Evolutionary conservation across 2,888 invertebrate genomes (phyloP).

Genomic region (Gasteruption jaculator): DNA sequence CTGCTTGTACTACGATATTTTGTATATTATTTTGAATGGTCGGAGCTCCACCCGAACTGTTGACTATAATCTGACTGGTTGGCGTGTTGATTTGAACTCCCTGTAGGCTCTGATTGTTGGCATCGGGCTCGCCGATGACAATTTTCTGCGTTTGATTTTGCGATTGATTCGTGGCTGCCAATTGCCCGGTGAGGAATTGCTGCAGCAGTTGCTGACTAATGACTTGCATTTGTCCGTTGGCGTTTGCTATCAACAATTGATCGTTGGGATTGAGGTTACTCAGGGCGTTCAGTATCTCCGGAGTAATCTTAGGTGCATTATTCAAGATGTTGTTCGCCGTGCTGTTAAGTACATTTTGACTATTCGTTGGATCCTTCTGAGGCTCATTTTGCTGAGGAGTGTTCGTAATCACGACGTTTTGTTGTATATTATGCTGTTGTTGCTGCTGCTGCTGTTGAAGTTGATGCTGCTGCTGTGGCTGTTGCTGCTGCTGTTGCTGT

Average conservation of each 20-base stretch:
- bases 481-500: slow-evolving; percentile 28
- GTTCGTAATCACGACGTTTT: slow-evolving; percentile 44
- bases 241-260: slow-evolving; percentile 46
- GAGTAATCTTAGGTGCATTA: slow-evolving; percentile 47
- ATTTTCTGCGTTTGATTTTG: slow-evolving; percentile 47
- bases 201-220: slow-evolving; percentile 48
- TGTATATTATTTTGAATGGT: slow-evolving; percentile 50
- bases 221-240: slow-evolving; percentile 50
- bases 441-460: slow-evolving; percentile 27
- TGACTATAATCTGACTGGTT: slow-evolving; percentile 49
- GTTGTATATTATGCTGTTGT: slow-evolving; percentile 35
- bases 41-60: slow-evolving; percentile 49
- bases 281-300: slow-evolving; percentile 46
- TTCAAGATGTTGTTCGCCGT: slow-evolving; percentile 44
- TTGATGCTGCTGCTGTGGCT: too few species aligned
- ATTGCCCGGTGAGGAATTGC: slow-evolving; percentile 44
- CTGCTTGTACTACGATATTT: slow-evolving; percentile 49
- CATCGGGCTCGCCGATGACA: slow-evolving; percentile 46
- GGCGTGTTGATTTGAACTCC: slow-evolving; percentile 49
- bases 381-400: slow-evolving; percentile 32
- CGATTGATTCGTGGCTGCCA: slow-evolving; percentile 34
- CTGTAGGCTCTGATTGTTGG: slow-evolving; percentile 43
- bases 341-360: slow-evolving; percentile 38
- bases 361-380: slow-evolving; percentile 32
- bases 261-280: slow-evolving; percentile 50